These are phyloP conservation scores for Nasua narica DNA, from an alignment of 2,797 vertebrate genomes.

Conservation along the genomic window DNA sequence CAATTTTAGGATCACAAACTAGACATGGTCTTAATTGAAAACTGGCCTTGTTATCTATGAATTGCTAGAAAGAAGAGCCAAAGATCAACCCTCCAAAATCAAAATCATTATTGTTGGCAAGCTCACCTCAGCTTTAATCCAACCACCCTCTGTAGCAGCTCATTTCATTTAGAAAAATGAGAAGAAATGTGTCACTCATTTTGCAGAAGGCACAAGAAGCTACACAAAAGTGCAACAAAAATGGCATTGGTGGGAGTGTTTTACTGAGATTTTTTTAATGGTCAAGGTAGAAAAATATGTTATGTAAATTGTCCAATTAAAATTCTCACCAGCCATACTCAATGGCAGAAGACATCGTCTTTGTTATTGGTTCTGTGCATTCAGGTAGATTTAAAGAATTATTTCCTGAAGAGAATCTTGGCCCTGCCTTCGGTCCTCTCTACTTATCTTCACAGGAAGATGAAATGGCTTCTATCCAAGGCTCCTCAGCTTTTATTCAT, in stretches of 20 bases:
- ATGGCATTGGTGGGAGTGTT: background rate
- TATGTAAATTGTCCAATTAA: conserved; percentile 16
- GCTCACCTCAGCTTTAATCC: background rate
- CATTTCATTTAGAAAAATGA: background rate
- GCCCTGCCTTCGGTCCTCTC: background rate
- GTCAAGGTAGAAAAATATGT: background rate
- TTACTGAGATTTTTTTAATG: background rate
- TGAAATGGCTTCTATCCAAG: background rate
- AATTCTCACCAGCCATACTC: background rate
- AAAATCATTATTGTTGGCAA: background rate
- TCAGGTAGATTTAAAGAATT: conserved; percentile 19
- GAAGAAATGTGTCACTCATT: background rate
- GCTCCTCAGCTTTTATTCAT: conserved; percentile 18
- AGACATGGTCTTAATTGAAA: background rate
- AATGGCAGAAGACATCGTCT: background rate
- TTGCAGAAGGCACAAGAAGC: background rate
- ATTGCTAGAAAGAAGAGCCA: background rate
- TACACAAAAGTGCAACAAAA: background rate
- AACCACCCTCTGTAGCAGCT: background rate
- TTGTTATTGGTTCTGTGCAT: background rate
- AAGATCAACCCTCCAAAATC: background rate
- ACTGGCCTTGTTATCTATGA: background rate
- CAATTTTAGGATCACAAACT: background rate
- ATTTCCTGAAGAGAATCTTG: conserved; percentile 30
- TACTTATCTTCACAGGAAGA: background rate